Base-by-base conservation (phyloP, 1,140 invertebrate species). In the Oedothorax gibbosus region DNA sequence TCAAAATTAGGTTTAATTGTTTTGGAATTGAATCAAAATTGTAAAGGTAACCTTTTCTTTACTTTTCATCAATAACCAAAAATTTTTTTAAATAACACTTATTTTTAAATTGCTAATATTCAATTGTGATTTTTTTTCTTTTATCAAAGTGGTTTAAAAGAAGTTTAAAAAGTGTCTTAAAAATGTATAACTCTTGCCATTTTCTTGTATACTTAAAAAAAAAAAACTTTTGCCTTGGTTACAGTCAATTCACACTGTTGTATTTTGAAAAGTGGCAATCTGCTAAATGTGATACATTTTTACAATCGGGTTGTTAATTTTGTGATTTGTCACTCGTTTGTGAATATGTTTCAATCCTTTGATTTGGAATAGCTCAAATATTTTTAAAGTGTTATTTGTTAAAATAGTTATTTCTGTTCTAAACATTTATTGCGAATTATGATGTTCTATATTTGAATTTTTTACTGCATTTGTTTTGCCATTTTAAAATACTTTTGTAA, bases 271-370 rank as follows among this genome's bases (percentile, higher is more conserved):
- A 51, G 66, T 82, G 68, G 68, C 68, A 73, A 82, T 82, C 21
- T 82, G 20, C 64, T 62, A 82, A 60, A 62, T 73, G 80, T 82
- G 80, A 82, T 82, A 82, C 50, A 79, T 14, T 60, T 73, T 73
- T 73, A 73, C 68, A 82, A 82, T 82, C 69, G 72, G 79, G 79
- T 81, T 71, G 68, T 81, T 20, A 81, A 50, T 72, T 12, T 82
- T 73, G 69, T 81, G 65, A 81, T 71, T 79, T 68, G 49, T 71
- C 18, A 12, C 68, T 81, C 62, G 14, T 54, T 35, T 65, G 18
- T 57, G 18, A 62, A 53, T 15, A 79, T 60, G 21, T 54, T 79
- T 79, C 66, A 78, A 71, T 81, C 66, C n/a, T 15, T 81, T 71
- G 53, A 51, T 35, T 53, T 35, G 62, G 35, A 71, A 50, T 18